Percentiles rank a stretch among this genome's conserved stretches.
Conservation (phyloP, 2,797 vertebrate genomes). For the Cuculus canorus region DNA sequence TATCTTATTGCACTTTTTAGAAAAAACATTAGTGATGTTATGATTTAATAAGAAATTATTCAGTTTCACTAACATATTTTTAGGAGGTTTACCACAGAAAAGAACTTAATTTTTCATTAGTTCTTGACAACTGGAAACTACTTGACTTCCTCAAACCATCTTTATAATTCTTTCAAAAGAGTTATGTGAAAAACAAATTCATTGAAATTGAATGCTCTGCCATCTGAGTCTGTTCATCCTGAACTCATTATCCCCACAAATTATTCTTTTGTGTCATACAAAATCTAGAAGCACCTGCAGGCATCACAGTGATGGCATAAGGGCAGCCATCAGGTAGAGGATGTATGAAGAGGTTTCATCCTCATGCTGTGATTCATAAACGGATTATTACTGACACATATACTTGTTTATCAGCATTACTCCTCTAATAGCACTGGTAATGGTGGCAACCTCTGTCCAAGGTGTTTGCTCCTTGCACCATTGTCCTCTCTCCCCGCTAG, state of each 20-base stretch:
- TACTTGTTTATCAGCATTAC: not conserved
- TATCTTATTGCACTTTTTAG: not conserved
- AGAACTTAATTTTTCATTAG: not conserved
- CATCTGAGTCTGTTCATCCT: not conserved
- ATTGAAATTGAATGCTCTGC: not conserved
- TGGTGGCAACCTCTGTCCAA: constrained; percentile 52
- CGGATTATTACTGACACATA: rapidly evolving
- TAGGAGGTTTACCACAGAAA: not conserved
- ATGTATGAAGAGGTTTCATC: not conserved
- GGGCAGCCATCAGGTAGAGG: rapidly evolving
- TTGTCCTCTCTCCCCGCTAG: not conserved
- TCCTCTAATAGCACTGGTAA: not conserved
- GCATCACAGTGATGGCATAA: not conserved
- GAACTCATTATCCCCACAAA: not conserved
- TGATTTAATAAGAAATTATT: not conserved
- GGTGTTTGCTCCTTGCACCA: constrained; percentile 29
- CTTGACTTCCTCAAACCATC: not conserved
- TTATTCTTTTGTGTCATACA: not conserved
- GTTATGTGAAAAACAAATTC: not conserved
- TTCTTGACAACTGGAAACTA: not conserved
- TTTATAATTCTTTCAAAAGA: not conserved
- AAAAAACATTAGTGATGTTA: not conserved
- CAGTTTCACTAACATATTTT: not conserved
- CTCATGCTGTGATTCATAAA: not conserved
- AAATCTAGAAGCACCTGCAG: not conserved